Evolutionary conservation across 2,888 invertebrate genomes (phyloP).

Genomic region (Meandrusa payeni): DNA sequence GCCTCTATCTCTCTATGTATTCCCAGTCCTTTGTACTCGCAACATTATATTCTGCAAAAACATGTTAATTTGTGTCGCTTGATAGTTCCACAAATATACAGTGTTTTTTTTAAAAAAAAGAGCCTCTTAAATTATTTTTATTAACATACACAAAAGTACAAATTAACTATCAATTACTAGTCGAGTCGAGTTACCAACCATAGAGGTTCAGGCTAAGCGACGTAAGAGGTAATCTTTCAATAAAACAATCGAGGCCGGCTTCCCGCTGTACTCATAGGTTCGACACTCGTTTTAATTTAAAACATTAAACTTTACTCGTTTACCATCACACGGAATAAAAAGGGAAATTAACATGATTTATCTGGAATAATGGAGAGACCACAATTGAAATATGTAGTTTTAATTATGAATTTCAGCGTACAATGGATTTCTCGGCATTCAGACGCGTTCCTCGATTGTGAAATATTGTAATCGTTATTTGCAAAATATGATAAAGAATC

Average conservation of each 20-base stretch:
- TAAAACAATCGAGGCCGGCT: too few species aligned
- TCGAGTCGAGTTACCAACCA: too few species aligned
- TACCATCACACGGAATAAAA: too few species aligned
- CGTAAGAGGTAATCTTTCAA: too few species aligned
- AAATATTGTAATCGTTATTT: slow-evolving; percentile 21
- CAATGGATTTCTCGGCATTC: slow-evolving; percentile 6
- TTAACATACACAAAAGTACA: too few species aligned
- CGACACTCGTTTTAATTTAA: too few species aligned
- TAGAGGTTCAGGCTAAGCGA: too few species aligned
- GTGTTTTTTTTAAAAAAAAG: neutral
- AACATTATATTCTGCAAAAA: slow-evolving; percentile 58
- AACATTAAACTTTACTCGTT: too few species aligned
- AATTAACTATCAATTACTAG: too few species aligned
- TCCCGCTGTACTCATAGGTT: too few species aligned
- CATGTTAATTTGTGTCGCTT: slow-evolving; percentile 49
- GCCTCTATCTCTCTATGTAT: slow-evolving; percentile 65
- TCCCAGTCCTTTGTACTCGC: slow-evolving; percentile 57
- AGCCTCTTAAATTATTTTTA: too few species aligned
- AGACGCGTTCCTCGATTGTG: slow-evolving; percentile 5
- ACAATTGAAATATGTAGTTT: slow-evolving; percentile 15
- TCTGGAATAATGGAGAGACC: slow-evolving; percentile 10
- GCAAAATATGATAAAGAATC: slow-evolving; percentile 19
- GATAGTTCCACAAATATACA: slow-evolving; percentile 21
- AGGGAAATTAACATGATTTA: too few species aligned
- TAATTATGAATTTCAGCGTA: slow-evolving; percentile 8